Conservation (phyloP, 2,888 invertebrate species). For the Volucella bombylans region DNA sequence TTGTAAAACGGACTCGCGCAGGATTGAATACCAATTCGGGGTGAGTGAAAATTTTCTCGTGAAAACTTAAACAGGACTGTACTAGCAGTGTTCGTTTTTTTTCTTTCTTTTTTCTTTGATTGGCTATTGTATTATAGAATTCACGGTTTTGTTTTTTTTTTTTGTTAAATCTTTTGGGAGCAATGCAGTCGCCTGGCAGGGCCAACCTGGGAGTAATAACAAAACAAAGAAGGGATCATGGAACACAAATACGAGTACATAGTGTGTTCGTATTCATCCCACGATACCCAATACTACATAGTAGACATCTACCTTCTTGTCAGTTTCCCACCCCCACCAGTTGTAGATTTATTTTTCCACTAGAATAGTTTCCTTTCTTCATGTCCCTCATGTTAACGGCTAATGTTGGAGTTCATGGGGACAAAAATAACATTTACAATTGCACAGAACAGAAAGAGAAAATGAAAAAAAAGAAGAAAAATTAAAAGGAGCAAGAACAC, state of each 20-base stretch:
- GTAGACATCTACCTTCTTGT: neutral
- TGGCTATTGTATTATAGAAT: no score
- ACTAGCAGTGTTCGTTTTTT: neutral
- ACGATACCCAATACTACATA: neutral
- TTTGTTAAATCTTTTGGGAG: neutral
- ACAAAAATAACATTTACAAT: conserved; percentile 65
- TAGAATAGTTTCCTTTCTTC: conserved; percentile 65
- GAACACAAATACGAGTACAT: conserved; percentile 6
- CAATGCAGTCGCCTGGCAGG: conserved; percentile 23
- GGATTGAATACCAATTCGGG: neutral
- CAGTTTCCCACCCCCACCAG: conserved; percentile 5
- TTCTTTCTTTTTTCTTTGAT: no score
- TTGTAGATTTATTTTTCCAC: conserved; percentile 64
- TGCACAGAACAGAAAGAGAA: conserved; percentile 28
- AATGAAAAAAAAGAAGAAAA: conserved; percentile 7
- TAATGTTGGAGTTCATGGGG: conserved; percentile 71
- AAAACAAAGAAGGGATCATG: conserved; percentile 30
- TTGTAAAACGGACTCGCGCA: conserved; percentile 14
- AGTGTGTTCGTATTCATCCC: neutral
- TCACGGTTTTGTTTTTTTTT: neutral
- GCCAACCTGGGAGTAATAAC: conserved; percentile 39
- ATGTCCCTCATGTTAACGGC: conserved; percentile 68
- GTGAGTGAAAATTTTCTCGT: no score
- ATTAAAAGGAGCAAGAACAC: neutral
- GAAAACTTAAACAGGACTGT: neutral